phyloP scores from a whole-genome alignment of 1,140 invertebrate genomes.

The Magallana angulata region DNA sequence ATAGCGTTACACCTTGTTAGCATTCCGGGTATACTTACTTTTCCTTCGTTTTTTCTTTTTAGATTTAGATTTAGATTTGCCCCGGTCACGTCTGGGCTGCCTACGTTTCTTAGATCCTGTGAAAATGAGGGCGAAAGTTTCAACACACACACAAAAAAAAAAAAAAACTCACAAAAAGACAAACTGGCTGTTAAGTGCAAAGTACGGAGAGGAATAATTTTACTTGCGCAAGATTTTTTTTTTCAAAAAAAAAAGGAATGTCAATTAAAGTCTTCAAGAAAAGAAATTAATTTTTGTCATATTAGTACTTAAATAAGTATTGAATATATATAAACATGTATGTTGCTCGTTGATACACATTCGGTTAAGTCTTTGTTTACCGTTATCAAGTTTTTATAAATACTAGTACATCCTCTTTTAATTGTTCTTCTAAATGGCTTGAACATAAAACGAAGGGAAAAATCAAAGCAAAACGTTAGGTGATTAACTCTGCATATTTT shows the following conservation, averaged over 20 bases:
- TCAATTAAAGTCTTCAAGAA: no score
- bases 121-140: conserved; percentile 8
- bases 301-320: no score
- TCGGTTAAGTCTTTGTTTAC: neutral
- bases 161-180: neutral
- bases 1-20: neutral
- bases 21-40: conserved; percentile 27
- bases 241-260: no score
- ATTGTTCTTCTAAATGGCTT: no score
- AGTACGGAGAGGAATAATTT: no score
- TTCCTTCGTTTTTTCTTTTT: conserved; percentile 14
- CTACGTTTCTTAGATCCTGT: conserved; percentile 32
- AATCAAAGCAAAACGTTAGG: neutral
- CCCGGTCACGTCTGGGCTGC: neutral
- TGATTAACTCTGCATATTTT: neutral
- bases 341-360: no score
- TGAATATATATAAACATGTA: no score
- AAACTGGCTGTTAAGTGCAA: no score
- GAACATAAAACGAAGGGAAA: conserved; percentile 12
- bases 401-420: no score
- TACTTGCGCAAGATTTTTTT: no score
- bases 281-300: no score
- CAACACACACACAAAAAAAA: neutral
- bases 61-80: neutral
- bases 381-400: neutral